phyloP scores from a whole-genome alignment of 2,888 invertebrate genomes.

The Acanthoscelides obtectus region DNA sequence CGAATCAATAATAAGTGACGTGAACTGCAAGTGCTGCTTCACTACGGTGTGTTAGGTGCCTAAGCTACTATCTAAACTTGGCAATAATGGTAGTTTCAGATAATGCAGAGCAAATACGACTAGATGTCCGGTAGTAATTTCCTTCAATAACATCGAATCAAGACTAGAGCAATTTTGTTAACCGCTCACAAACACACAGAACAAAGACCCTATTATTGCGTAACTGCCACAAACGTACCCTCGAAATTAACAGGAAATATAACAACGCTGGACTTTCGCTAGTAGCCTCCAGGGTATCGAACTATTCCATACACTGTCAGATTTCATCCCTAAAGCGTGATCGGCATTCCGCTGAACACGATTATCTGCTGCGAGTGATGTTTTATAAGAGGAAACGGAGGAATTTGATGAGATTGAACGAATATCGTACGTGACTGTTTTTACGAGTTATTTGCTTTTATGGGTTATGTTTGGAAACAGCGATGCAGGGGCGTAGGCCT shows the following conservation, averaged over 20 bases:
- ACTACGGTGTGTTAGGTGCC: no score
- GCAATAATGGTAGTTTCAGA: no score
- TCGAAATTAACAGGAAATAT: not conserved
- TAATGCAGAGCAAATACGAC: no score
- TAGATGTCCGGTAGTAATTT: no score
- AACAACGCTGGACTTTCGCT: not conserved
- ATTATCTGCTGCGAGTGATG: not conserved
- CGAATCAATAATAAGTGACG: no score
- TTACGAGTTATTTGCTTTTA: not conserved
- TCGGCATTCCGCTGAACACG: not conserved
- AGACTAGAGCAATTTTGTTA: no score
- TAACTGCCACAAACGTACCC: no score
- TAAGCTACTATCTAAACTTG: no score
- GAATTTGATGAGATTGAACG: not conserved
- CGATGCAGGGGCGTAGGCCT: no score
- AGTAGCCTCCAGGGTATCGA: not conserved
- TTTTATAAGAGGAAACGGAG: not conserved
- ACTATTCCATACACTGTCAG: not conserved
- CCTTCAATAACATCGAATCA: no score
- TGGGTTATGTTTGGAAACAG: not conserved
- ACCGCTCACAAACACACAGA: no score
- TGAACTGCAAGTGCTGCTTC: no score
- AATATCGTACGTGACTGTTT: not conserved
- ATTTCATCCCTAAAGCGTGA: not conserved
- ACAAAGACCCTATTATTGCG: not conserved